Evolutionary conservation across 2,797 vertebrate genomes (phyloP), one percentile per base, ranked within the genome.

Genomic region (Pampus argenteus): DNA sequence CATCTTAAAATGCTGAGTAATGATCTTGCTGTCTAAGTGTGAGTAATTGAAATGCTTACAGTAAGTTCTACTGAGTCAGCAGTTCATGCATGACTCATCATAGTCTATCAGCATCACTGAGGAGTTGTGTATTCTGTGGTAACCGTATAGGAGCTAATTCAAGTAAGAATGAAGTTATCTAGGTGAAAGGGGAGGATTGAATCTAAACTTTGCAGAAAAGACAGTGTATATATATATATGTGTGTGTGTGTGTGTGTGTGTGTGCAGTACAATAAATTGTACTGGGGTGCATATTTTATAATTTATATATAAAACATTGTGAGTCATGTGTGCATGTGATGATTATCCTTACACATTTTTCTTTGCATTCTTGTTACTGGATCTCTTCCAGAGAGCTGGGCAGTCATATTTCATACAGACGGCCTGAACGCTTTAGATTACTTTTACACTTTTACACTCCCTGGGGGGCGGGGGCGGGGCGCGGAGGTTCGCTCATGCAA

Each of bases 21-120:
- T 56, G 18, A 11, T 14, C 13, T 23, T 50, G 1, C 23, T 47
- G 29, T 51, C 60, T 11, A 44, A 45, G 51, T 38, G 26, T 42
- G 55, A 26, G 45, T 66, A 45, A 25, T 20, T 55, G 22, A 44
- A 56, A 56, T 22, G 22, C 52, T 45, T n/a, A 50, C 49, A 47
- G 28, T 20, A 29, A 15, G 54, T 51, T 66, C 38, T 67, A 57
- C 74, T 83, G 83, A 88, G 47, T 86, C 63, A 57, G 69, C 66
- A 60, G 47, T 45, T 10, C 13, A 26, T 15, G 38, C 42, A 54
- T 36, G 51, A 31, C 26, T 55, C 11, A 2, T 66, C 54, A 28
- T 26, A 26, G 25, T 49, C 29, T 47, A 58, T 67, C 49, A 38
- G 22, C 17, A 13, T 71, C 55, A 51, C 34, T 8, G 31, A 59